Percentiles rank a stretch among this genome's conserved stretches.
phyloP scores from a whole-genome alignment of 2,797 vertebrate genomes.

The Caiman crocodilus region DNA sequence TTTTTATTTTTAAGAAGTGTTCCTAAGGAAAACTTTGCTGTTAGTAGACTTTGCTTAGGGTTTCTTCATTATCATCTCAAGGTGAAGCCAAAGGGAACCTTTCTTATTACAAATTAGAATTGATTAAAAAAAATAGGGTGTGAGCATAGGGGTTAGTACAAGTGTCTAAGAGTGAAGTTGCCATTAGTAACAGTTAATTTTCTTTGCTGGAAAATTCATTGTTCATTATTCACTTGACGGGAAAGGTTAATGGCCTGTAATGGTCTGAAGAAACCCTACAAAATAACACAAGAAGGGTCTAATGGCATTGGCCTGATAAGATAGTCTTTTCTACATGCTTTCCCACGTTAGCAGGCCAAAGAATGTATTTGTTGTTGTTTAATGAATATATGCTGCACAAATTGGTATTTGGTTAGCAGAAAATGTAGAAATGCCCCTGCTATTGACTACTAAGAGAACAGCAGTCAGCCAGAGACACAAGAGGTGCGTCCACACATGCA shows the following conservation, averaged over 20 bases:
- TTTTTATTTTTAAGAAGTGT: slow-evolving; percentile 53
- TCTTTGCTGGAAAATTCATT: slow-evolving; percentile 25
- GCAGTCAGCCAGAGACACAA: background rate
- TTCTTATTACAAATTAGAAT: slow-evolving; percentile 50
- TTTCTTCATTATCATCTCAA: slow-evolving; percentile 68
- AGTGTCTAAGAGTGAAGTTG: slow-evolving; percentile 48
- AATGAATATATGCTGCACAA: background rate
- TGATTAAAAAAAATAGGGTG: slow-evolving; percentile 22
- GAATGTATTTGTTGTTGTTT: background rate
- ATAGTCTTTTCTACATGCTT: background rate
- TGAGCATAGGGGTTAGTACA: background rate
- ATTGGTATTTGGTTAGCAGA: background rate
- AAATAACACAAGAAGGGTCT: slow-evolving; percentile 44
- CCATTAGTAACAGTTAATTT: slow-evolving; percentile 43
- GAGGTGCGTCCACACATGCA: too few species aligned
- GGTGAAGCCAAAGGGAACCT: slow-evolving; percentile 39
- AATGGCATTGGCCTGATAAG: background rate
- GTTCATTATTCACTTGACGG: slow-evolving; percentile 59
- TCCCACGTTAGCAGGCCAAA: background rate
- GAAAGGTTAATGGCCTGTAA: slow-evolving; percentile 65
- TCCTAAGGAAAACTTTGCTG: slow-evolving; percentile 51
- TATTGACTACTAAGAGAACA: background rate
- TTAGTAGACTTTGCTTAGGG: background rate
- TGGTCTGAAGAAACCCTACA: slow-evolving; percentile 24
- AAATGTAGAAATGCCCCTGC: background rate